These are phyloP conservation scores for Aselliscus stoliczkanus DNA, from an alignment of 2,797 vertebrate genomes.

Conservation along the genomic window DNA sequence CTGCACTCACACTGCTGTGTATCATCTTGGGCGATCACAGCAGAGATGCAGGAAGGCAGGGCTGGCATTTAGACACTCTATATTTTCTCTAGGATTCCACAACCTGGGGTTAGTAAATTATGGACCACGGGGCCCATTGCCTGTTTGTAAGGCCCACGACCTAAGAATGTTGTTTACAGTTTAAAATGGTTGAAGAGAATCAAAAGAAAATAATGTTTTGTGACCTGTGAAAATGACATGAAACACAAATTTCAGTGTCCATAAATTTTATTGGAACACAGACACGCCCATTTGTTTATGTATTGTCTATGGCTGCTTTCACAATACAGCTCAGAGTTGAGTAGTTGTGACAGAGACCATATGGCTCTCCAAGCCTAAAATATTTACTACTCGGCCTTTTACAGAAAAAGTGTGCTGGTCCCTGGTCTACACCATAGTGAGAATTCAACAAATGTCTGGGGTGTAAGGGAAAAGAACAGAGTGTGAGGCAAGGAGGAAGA, in stretches of 20 bases:
- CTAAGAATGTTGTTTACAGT: not conserved
- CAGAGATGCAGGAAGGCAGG: not conserved
- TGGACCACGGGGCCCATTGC: accelerated
- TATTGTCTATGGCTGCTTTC: not conserved
- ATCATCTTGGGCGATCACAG: not conserved
- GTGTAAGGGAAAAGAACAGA: not conserved
- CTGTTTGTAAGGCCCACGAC: not conserved
- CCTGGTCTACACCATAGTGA: not conserved
- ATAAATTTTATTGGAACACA: not conserved
- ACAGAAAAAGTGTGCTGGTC: not conserved
- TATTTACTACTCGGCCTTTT: not conserved
- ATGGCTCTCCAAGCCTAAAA: not conserved
- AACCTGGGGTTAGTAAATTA: not conserved
- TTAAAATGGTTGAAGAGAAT: not conserved
- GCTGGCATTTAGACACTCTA: not conserved
- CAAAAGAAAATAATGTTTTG: not conserved
- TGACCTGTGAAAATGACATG: constrained; percentile 3
- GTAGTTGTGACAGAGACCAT: not conserved
- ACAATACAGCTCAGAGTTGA: not conserved
- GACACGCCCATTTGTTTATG: not conserved
- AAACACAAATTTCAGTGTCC: not conserved
- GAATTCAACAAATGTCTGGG: not conserved
- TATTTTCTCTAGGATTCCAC: not conserved
- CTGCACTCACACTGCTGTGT: not conserved
- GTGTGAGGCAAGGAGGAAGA: not conserved